Evolutionary conservation across 1,140 invertebrate species (phyloP).

Genomic region (Saxidomus purpurata): DNA sequence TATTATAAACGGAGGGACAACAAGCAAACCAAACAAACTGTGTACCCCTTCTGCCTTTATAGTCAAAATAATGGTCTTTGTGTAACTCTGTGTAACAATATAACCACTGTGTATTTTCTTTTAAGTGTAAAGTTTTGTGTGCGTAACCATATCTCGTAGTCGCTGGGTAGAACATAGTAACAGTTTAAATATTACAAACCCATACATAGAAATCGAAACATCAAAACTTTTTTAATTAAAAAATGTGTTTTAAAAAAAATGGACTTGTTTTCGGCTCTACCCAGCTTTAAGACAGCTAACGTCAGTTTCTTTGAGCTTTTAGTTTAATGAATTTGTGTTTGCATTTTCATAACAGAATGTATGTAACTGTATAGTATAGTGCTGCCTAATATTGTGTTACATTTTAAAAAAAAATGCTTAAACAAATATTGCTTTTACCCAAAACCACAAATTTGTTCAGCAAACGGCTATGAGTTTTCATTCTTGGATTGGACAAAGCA

Average conservation of each 20-base stretch:
- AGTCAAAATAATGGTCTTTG: constrained; percentile 38
- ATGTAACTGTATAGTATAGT: background rate
- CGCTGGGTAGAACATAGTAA: constrained; percentile 12
- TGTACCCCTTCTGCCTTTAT: constrained; percentile 65
- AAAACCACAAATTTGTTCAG: too few relatives aligned
- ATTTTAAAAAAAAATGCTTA: too few relatives aligned
- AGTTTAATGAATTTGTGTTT: constrained; percentile 27
- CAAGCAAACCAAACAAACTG: constrained; percentile 15
- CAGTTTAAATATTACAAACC: background rate
- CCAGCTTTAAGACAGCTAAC: background rate
- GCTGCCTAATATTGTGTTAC: background rate
- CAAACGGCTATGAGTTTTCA: too few relatives aligned
- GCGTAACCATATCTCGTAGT: background rate
- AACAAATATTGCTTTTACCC: too few relatives aligned
- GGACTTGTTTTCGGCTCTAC: background rate
- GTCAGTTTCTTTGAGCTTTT: background rate
- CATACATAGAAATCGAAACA: too few relatives aligned
- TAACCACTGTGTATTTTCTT: constrained; percentile 3
- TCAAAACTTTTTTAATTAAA: too few relatives aligned
- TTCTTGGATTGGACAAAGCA: too few relatives aligned
- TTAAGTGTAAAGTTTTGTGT: background rate
- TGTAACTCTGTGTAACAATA: background rate
- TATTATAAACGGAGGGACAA: constrained; percentile 50
- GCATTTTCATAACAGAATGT: background rate
- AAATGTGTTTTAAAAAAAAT: too few relatives aligned